These are phyloP conservation scores for Pelobates cultripes DNA, from an alignment of 2,797 vertebrate species.

Conservation along the genomic window DNA sequence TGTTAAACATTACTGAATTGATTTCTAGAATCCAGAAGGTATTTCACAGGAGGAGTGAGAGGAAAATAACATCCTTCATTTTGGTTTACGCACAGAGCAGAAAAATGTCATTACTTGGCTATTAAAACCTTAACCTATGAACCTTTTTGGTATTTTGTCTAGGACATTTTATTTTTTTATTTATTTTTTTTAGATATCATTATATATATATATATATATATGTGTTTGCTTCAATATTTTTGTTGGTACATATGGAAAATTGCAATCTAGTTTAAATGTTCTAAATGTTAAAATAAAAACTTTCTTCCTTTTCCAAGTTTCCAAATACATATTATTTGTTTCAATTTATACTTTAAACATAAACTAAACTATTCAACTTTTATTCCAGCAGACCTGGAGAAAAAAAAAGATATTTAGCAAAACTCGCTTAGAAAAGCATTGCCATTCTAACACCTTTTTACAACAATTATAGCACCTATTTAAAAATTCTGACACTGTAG, in stretches of 20 bases:
- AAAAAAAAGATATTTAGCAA: background rate
- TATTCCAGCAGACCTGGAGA: background rate
- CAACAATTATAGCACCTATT: constrained; percentile 61
- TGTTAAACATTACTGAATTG: constrained; percentile 13
- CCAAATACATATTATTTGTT: too few relatives aligned
- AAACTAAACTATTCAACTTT: background rate
- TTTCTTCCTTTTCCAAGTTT: too few relatives aligned
- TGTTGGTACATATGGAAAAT: too few relatives aligned
- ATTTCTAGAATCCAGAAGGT: constrained; percentile 9
- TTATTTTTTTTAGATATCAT: too few relatives aligned
- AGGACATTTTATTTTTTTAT: too few relatives aligned
- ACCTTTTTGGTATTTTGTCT: too few relatives aligned
- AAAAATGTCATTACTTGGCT: constrained; percentile 21
- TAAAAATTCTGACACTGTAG: constrained; percentile 57
- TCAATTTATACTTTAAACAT: too few relatives aligned
- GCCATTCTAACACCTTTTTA: constrained; percentile 51
- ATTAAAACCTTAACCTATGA: too few relatives aligned
- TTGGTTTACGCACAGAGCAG: constrained; percentile 22
- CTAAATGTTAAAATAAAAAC: too few relatives aligned
- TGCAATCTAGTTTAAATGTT: too few relatives aligned
- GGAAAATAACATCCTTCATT: constrained; percentile 2
- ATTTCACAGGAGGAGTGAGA: constrained; percentile 6
- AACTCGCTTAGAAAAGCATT: constrained; percentile 11
- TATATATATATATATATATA: too few relatives aligned
- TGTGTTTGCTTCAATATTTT: too few relatives aligned